Evolutionary conservation across 2,113 vertebrate genomes (phyloP), one percentile per base, ranked within the genome.

Genomic region (Ophthalmotilapia sp.): DNA sequence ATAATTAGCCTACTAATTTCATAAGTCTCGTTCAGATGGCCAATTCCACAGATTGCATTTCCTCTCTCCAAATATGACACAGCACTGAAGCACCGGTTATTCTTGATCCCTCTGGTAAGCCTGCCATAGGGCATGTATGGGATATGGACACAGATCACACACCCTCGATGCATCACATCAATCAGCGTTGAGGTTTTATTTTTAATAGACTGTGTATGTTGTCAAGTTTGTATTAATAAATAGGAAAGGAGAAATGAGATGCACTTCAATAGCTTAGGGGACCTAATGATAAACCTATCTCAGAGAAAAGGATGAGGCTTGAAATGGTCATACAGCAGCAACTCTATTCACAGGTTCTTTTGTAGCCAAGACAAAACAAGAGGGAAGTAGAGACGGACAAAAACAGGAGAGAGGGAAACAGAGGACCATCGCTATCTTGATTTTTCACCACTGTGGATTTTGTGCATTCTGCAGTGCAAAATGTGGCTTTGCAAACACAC

Each of bases 1-100:
- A 92, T 90, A 91, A 92, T 90, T 85, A 89, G 88, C 86, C 82
- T 33, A 47, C 9, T 5, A 13, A 54, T 89, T 85, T 84, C 54
- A 40, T n/a, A 83, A 89, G 19, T 45, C 55, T 77, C 42, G 2
- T 65, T 90, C 36, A 60, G 83, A 83, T 70, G 70, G 83, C 86
- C 68, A 83, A 26, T 81, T 29, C 81, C 79, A 65, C 88, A 91
- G 82, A 88, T 86, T 87, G 73, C 56, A 3, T 68, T 80, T 47
- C 65, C 45, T 84, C 82, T 26, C 47, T 85, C 83, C 80, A 85
- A 80, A 91, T 54, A 86, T 89, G 38, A 89, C 26, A 88, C 47
- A 88, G 60, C 88, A 60, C 53, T 86, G 21, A 4, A 77, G 82
- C 54, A 29, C 56, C 14, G 23, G 80, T 77, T 88, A 70, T 87